These are phyloP conservation scores for Leptothorax acervorum DNA, from an alignment of 2,888 invertebrate genomes.

Conservation along the genomic window DNA sequence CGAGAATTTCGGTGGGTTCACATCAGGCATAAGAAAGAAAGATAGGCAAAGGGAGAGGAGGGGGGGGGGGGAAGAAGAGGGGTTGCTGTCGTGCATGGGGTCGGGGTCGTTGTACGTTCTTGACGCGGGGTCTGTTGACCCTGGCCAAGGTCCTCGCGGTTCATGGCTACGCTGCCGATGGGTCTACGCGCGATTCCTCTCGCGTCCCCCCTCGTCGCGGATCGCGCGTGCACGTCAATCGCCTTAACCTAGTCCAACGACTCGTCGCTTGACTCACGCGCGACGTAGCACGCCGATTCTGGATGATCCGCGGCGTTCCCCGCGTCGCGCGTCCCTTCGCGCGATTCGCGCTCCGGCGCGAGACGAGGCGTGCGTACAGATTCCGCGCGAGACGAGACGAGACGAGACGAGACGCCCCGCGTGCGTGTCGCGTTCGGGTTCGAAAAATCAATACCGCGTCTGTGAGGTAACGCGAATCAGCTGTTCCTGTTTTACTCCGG, in stretches of 20 bases:
- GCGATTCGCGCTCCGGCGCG: background rate
- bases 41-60: slow-evolving; percentile 42
- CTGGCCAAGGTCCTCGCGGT: slow-evolving; percentile 81
- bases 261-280: slow-evolving; percentile 37
- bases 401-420: slow-evolving; percentile 37
- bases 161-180: slow-evolving; percentile 54
- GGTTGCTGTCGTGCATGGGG: slow-evolving; percentile 69
- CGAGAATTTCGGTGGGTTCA: slow-evolving; percentile 19
- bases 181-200: slow-evolving; percentile 37
- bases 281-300: no score
- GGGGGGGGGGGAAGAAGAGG: slow-evolving; percentile 50
- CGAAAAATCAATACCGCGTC: slow-evolving; percentile 75
- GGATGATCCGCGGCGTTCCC: background rate
- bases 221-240: slow-evolving; percentile 27
- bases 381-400: background rate
- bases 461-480: slow-evolving; percentile 70
- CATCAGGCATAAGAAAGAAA: slow-evolving; percentile 43
- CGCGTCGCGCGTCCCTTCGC: no score
- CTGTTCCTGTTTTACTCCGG: slow-evolving; percentile 65
- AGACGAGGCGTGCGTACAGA: background rate
- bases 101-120: slow-evolving; percentile 85
- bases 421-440: slow-evolving; percentile 37
- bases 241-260: slow-evolving; percentile 60
- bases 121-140: slow-evolving; percentile 82
- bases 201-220: slow-evolving; percentile 8